phyloP scores from a whole-genome alignment of 2,113 vertebrate species.

The Turnix velox region DNA sequence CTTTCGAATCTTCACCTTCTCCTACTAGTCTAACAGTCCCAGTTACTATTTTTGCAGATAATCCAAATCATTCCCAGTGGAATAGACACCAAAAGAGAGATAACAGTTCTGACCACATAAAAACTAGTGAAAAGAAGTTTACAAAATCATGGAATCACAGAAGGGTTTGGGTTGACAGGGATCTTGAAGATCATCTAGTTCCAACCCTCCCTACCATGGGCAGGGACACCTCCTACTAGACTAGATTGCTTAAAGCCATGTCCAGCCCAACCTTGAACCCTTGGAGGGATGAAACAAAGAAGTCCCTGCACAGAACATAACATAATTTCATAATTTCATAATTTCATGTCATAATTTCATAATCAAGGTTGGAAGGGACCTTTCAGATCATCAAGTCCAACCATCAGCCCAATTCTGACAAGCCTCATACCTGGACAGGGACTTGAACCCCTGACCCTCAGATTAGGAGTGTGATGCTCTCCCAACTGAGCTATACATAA shows the following conservation, averaged over 20 bases:
- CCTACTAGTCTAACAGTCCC: no score
- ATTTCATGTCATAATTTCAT: no score
- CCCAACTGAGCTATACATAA: no score
- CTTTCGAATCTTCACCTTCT: neutral
- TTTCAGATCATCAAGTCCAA: no score
- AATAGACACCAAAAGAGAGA: neutral
- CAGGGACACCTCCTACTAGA: neutral
- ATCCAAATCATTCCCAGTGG: neutral
- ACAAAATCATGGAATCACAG: neutral
- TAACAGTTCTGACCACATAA: neutral
- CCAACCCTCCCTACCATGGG: neutral
- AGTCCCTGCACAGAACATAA: neutral
- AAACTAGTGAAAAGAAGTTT: neutral
- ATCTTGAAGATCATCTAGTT: neutral
- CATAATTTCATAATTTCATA: no score
- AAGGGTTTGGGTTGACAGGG: neutral
- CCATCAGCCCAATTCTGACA: no score
- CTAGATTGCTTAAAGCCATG: neutral
- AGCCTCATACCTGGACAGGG: no score
- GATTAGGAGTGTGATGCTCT: no score
- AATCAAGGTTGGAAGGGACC: no score
- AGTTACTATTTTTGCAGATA: neutral
- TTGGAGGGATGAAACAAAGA: neutral
- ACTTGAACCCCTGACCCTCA: no score
- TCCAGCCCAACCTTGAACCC: neutral